Percentiles rank a stretch among this genome's conserved stretches.
phyloP scores from a whole-genome alignment of 2,113 vertebrate species.

The Heloderma charlesbogerti region DNA sequence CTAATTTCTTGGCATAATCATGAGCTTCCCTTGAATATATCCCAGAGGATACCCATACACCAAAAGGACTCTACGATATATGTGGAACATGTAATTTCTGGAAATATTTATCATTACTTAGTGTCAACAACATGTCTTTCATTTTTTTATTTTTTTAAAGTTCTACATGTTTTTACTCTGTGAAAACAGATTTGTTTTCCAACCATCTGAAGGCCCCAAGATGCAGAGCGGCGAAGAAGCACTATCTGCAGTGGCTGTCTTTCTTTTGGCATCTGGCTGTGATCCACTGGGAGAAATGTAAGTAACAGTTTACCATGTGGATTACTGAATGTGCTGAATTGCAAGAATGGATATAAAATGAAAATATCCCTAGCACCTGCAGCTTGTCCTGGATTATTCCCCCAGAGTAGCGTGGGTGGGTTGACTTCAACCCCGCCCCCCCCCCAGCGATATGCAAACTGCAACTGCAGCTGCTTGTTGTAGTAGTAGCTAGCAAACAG shows the following conservation, averaged over 20 bases:
- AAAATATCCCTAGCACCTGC: slow-evolving; percentile 88
- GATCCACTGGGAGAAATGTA: slow-evolving; percentile 80
- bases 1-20: slow-evolving; percentile 30
- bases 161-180: slow-evolving; percentile 60
- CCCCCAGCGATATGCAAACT: slow-evolving; percentile 75
- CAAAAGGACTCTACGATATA: slow-evolving; percentile 62
- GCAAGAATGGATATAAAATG: slow-evolving; percentile 88
- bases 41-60: slow-evolving; percentile 54
- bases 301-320: slow-evolving; percentile 85
- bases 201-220: slow-evolving; percentile 72
- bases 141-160: slow-evolving; percentile 47
- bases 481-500: slow-evolving; percentile 77
- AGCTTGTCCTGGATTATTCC: slow-evolving; percentile 82
- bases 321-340: slow-evolving; percentile 89
- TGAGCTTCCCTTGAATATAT: slow-evolving; percentile 15
- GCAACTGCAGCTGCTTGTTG: slow-evolving; percentile 80
- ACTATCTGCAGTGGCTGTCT: slow-evolving; percentile 68
- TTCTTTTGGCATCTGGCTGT: slow-evolving; percentile 71
- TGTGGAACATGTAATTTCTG: slow-evolving; percentile 55
- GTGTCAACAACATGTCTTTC: slow-evolving; percentile 74
- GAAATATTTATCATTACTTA: slow-evolving; percentile 71
- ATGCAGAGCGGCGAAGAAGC: slow-evolving; percentile 69
- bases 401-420: slow-evolving; percentile 81
- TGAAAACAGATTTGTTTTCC: slow-evolving; percentile 75
- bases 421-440: slow-evolving; percentile 75